Base-by-base conservation (phyloP, 2,113 vertebrate species). In the Bucco capensis region DNA sequence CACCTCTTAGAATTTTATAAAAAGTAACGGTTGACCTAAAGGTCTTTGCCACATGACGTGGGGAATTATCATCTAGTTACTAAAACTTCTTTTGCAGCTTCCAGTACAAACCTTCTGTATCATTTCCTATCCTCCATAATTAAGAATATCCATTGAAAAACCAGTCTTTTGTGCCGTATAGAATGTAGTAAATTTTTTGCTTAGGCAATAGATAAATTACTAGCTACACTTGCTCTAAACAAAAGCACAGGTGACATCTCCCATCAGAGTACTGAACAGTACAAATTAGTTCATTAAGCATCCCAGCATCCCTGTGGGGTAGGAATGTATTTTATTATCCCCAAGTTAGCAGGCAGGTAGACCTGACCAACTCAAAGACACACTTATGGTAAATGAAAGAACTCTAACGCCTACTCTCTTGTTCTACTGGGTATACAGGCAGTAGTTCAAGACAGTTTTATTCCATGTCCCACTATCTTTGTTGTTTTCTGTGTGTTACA, bases 321-420 rank as follows among this genome's bases (percentile, higher is more conserved):
- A 83, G 65, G 44, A 69, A 93, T 57, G 25, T 69, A 65, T 92
- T 96, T 94, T 95, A 95, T 95, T 95, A 96, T 86, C 62, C 88
- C 88, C 93, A 93, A 67, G 92, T 90, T 90, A 90, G 50, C 58
- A 92, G 66, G 70, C 70, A 92, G 57, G 93, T 93, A 88, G 40
- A 86, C 70, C 14, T 79, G 90, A 82, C 90, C 95, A 82, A 54
- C 86, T 90, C 58, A 79, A 75, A 90, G 73, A 93, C 73, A 93
- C 54, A 90, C 69, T 94, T 95, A 94, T 40, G 62, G 88, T 93
- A 96, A 96, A 94, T 95, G 92, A 75, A 90, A 83, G 74, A 92
- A 94, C 70, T 76, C 83, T 95, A 92, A 90, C 16, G 0, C 42
- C 65, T 66, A 58, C 40, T 93, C 57, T 58, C 78, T 90, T 95